phyloP scores from a whole-genome alignment of 2,888 invertebrate genomes.

The Apeira syringaria region DNA sequence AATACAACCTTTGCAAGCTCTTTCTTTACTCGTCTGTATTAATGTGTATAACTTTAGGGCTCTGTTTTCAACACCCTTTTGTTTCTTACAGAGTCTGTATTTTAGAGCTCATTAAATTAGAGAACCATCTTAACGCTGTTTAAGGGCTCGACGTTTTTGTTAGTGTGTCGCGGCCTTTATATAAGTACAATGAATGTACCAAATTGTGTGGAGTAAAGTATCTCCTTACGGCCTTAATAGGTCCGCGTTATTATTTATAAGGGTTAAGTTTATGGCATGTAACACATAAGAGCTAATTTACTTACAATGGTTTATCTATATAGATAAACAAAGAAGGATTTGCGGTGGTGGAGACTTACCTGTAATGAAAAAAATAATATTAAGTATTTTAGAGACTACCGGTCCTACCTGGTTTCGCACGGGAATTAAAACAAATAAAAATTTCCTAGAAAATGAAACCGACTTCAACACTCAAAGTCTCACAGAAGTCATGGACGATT shows the following conservation, averaged over 20 bases:
- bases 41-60: conserved; percentile 45
- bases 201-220: conserved; percentile 9
- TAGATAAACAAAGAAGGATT: background rate
- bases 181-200: conserved; percentile 8
- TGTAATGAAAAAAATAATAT: conserved; percentile 10
- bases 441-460: too few species aligned
- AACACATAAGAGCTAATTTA: conserved; percentile 9
- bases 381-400: too few species aligned
- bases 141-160: conserved; percentile 41
- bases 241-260: conserved; percentile 23
- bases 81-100: conserved; percentile 66
- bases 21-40: too few species aligned
- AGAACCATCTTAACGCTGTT: conserved; percentile 66
- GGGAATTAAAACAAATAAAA: too few species aligned
- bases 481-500: too few species aligned
- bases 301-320: conserved; percentile 5
- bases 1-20: too few species aligned
- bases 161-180: conserved; percentile 32
- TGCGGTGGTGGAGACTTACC: conserved; percentile 12
- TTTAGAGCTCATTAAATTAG: conserved; percentile 78
- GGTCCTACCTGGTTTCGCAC: too few species aligned
- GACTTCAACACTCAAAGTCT: too few species aligned
- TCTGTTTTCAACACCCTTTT: conserved; percentile 61
- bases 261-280: conserved; percentile 10
- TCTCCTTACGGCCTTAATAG: conserved; percentile 9